phyloP scores from a whole-genome alignment of 1,140 invertebrate species.

The Samia ricini region DNA sequence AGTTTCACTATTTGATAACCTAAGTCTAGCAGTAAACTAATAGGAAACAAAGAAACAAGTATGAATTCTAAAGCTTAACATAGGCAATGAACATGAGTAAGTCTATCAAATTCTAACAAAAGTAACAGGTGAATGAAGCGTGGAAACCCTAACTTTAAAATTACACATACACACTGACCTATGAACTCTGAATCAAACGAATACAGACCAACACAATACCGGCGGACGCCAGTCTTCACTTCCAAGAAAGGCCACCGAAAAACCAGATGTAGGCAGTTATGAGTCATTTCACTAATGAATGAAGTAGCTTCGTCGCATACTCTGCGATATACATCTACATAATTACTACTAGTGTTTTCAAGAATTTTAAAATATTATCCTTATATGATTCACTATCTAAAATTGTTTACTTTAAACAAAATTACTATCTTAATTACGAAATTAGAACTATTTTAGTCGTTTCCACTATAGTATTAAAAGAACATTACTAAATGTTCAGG shows the following conservation, averaged over 20 bases:
- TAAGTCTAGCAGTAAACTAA: too few relatives aligned
- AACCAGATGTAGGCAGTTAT: constrained; percentile 16
- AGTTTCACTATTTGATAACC: too few relatives aligned
- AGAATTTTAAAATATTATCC: neutral
- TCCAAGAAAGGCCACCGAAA: constrained; percentile 19
- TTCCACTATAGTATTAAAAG: too few relatives aligned
- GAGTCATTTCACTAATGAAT: constrained; percentile 15
- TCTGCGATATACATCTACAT: neutral
- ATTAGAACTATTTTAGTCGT: too few relatives aligned
- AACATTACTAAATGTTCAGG: too few relatives aligned
- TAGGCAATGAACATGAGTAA: too few relatives aligned
- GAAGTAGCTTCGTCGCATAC: neutral
- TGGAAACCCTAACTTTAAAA: neutral
- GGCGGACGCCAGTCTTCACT: neutral
- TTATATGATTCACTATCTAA: neutral
- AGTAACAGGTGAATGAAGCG: too few relatives aligned
- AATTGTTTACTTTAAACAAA: neutral
- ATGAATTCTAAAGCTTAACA: too few relatives aligned
- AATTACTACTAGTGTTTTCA: neutral
- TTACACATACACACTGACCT: constrained; percentile 11
- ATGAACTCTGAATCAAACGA: constrained; percentile 20
- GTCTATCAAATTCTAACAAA: too few relatives aligned
- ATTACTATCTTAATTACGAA: neutral
- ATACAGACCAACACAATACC: constrained; percentile 13
- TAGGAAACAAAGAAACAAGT: too few relatives aligned